Percentiles rank a stretch among this genome's conserved stretches.
These are phyloP conservation scores for Loxodonta africana DNA, from an alignment of 2,113 vertebrate genomes.

Conservation along the genomic window DNA sequence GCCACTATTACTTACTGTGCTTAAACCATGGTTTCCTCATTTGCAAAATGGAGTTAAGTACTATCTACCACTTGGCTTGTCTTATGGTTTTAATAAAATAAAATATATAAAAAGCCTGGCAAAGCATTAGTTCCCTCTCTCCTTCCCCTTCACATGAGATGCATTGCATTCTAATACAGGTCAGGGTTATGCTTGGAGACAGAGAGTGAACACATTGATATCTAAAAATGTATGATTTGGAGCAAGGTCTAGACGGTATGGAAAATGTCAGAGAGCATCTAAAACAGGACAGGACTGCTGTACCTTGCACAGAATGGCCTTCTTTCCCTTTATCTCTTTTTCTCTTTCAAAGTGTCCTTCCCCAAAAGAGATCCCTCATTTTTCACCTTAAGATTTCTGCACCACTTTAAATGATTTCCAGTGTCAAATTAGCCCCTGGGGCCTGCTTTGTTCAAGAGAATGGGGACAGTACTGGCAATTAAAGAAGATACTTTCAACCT, in stretches of 20 bases:
- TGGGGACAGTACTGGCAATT: background rate
- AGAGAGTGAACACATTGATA: background rate
- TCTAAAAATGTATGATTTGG: background rate
- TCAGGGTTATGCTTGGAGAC: background rate
- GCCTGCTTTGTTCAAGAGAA: slow-evolving; percentile 8
- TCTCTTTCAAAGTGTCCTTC: background rate
- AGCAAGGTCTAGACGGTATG: background rate
- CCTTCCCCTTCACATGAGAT: background rate
- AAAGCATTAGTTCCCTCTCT: background rate
- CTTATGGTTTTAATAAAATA: slow-evolving; percentile 50
- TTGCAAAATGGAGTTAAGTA: background rate
- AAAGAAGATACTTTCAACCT: slow-evolving; percentile 20
- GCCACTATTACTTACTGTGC: background rate
- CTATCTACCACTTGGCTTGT: background rate
- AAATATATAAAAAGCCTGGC: background rate
- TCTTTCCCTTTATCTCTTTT: background rate
- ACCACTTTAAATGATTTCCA: slow-evolving; percentile 26
- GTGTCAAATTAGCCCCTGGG: slow-evolving; percentile 39
- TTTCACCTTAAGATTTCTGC: background rate
- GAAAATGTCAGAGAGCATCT: background rate
- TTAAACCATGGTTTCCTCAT: background rate
- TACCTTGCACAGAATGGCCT: background rate
- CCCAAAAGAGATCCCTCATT: background rate
- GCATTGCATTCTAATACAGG: background rate
- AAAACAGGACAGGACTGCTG: background rate